Percentiles rank a stretch among this genome's conserved stretches.
Evolutionary conservation across 2,113 vertebrate species (phyloP).

Genomic region (Gnathonemus longibarbis): DNA sequence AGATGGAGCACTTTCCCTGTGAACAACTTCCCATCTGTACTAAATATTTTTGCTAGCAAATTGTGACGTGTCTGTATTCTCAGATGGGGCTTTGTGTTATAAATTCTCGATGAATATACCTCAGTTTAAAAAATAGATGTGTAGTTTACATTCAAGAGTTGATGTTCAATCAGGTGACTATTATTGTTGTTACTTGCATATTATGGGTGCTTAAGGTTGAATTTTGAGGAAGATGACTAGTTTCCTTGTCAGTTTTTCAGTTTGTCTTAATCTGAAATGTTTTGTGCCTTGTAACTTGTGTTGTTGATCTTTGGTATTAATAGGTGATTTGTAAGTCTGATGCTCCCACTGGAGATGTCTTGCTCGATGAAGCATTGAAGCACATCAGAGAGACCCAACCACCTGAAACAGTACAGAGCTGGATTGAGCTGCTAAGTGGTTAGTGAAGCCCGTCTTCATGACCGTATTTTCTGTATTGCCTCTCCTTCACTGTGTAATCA

Average conservation of each 20-base stretch:
- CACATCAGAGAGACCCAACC: constrained; percentile 95
- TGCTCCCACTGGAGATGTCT: constrained; percentile 89
- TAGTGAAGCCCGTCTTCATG: constrained; percentile 40
- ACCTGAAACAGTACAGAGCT: constrained; percentile 95
- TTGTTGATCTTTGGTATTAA: constrained; percentile 27
- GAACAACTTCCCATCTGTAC: background rate
- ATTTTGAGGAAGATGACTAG: background rate
- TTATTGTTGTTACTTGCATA: background rate
- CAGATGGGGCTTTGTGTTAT: background rate
- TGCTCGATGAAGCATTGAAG: constrained; percentile 95
- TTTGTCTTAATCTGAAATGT: background rate
- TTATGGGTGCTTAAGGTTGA: background rate
- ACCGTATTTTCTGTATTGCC: background rate
- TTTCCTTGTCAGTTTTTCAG: background rate
- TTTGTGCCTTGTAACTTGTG: background rate
- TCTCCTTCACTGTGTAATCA: background rate
- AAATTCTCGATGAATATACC: background rate
- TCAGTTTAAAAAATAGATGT: background rate
- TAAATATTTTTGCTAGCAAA: background rate
- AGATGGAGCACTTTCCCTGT: background rate
- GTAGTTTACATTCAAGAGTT: background rate
- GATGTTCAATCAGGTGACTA: background rate
- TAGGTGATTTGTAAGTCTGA: constrained; percentile 97
- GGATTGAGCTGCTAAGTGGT: constrained; percentile 98
- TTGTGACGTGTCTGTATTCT: background rate